These are phyloP conservation scores for Leucophenga varia DNA, from an alignment of 1,140 invertebrate species.

Conservation along the genomic window DNA sequence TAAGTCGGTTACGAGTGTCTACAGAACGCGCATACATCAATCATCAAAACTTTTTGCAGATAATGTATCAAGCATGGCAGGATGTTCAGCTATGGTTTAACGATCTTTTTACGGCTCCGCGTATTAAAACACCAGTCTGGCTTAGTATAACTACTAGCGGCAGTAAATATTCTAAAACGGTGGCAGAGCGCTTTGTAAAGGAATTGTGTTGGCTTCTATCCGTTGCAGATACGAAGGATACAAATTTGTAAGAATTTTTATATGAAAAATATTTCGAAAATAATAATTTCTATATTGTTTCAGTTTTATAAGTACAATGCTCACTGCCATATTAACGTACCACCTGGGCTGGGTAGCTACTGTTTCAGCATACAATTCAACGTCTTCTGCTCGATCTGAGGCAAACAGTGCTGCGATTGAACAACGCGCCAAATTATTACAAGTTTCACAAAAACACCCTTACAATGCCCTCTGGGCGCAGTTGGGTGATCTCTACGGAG, in stretches of 20 bases:
- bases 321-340: conserved; percentile 84
- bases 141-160: conserved; percentile 61
- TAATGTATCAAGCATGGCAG: conserved; percentile 62
- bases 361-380: conserved; percentile 58
- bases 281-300: conserved; percentile 35
- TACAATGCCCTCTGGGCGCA: conserved; percentile 87
- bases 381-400: conserved; percentile 20
- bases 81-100: conserved; percentile 61
- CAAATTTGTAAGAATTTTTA: conserved; percentile 74
- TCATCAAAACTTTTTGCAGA: conserved; percentile 48
- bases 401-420: conserved; percentile 42
- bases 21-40: conserved; percentile 60
- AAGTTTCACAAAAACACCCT: conserved; percentile 57
- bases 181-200: conserved; percentile 61
- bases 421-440: conserved; percentile 41
- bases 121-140: conserved; percentile 69
- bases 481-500: conserved; percentile 79
- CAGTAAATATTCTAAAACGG: conserved; percentile 56
- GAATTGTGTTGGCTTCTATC: conserved; percentile 65
- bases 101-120: conserved; percentile 69
- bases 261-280: neutral
- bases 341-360: conserved; percentile 89
- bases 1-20: conserved; percentile 70
- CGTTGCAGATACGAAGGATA: conserved; percentile 72
- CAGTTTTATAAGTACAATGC: conserved; percentile 86